Evolutionary conservation across 1,140 invertebrate genomes (phyloP).

Genomic region (Drosophila azteca): DNA sequence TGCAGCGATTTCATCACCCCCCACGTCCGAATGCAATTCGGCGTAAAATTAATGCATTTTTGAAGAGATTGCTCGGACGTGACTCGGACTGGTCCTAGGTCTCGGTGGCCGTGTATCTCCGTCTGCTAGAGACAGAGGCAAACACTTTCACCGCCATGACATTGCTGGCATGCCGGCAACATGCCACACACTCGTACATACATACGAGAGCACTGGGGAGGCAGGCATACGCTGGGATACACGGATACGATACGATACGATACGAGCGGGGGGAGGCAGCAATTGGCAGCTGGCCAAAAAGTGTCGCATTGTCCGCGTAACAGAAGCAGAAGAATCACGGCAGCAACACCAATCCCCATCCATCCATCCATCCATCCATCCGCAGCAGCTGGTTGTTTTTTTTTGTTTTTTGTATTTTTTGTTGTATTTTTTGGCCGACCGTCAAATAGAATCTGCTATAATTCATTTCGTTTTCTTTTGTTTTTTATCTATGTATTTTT

Average conservation of each 20-base stretch:
- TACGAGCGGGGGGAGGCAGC: slow-evolving; percentile 4
- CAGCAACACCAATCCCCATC: neutral
- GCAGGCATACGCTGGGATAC: too few species aligned
- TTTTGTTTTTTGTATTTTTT: slow-evolving; percentile 33
- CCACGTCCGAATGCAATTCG: slow-evolving; percentile 51
- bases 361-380: too few species aligned
- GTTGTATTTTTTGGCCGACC: slow-evolving; percentile 37
- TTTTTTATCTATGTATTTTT: slow-evolving; percentile 60
- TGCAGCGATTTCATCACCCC: slow-evolving; percentile 36
- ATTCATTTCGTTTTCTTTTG: slow-evolving; percentile 47
- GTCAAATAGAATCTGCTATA: slow-evolving; percentile 35
- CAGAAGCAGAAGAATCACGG: slow-evolving; percentile 10
- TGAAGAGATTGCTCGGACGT: slow-evolving; percentile 28
- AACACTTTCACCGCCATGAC: slow-evolving; percentile 72
- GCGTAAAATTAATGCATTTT: slow-evolving; percentile 65
- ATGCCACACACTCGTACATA: too few species aligned
- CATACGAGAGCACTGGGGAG: too few species aligned
- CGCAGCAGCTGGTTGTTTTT: slow-evolving; percentile 53
- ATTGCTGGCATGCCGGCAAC: slow-evolving; percentile 59
- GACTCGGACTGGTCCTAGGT: too few species aligned
- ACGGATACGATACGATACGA: too few species aligned
- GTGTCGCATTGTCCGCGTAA: slow-evolving; percentile 36
- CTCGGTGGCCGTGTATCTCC: too few species aligned
- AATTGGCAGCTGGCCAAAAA: slow-evolving; percentile 56
- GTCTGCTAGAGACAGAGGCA: slow-evolving; percentile 5